Conservation (phyloP, 2,113 vertebrate species). For the Salvator merianae region DNA sequence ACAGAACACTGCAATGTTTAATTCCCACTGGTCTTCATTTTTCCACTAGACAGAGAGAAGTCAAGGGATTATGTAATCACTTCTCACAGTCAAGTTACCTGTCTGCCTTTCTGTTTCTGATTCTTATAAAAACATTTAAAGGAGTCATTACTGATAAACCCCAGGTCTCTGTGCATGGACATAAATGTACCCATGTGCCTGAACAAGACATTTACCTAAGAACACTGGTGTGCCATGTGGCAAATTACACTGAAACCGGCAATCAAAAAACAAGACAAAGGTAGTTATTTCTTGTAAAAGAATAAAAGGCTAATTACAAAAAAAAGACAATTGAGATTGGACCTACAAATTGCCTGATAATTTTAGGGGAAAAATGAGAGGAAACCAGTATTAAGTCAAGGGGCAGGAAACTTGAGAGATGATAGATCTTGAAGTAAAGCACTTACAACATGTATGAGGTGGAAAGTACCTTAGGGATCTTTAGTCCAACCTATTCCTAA, state of each 20-base stretch:
- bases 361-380: too few relatives aligned
- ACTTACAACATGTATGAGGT: too few relatives aligned
- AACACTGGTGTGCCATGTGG: not conserved
- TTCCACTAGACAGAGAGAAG: not conserved
- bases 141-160: not conserved
- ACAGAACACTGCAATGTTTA: conserved; percentile 7
- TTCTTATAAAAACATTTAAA: conserved; percentile 10
- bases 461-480: too few relatives aligned
- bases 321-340: not conserved
- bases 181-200: not conserved
- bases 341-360: too few relatives aligned
- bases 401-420: too few relatives aligned
- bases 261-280: not conserved
- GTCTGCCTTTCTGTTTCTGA: not conserved
- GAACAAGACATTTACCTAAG: not conserved
- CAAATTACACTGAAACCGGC: not conserved
- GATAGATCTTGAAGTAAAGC: too few relatives aligned
- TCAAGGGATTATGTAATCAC: conserved; percentile 11
- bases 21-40: conserved; percentile 25
- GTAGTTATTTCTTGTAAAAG: not conserved
- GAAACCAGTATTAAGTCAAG: too few relatives aligned
- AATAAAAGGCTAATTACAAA: not conserved
- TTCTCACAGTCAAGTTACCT: not conserved
- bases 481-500: too few relatives aligned
- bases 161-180: not conserved